A percentile compares a stretch with the other conserved stretches of the same genome.
phyloP scores from a whole-genome alignment of 2,113 vertebrate species.

The Oncorhynchus gorbuscha region DNA sequence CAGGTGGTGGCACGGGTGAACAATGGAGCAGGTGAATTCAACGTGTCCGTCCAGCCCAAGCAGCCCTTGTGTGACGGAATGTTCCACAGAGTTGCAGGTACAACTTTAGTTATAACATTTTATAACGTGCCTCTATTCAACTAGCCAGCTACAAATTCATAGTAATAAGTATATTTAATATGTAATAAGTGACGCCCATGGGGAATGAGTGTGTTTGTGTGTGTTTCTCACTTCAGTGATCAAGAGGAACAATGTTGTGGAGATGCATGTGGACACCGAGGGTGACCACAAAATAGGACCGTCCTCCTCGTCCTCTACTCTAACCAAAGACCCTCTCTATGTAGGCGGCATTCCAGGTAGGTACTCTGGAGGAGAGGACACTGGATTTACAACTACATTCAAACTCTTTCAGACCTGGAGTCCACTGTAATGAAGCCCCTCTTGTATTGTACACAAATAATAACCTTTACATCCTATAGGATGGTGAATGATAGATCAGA shows the following conservation, averaged over 20 bases:
- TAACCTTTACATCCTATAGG: too few relatives aligned
- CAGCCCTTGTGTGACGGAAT: constrained; percentile 82
- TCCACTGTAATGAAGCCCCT: too few relatives aligned
- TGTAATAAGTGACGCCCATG: not conserved
- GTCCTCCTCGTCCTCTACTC: constrained; percentile 38
- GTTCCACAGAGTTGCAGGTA: constrained; percentile 90
- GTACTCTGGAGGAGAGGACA: constrained; percentile 3
- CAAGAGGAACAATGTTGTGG: constrained; percentile 75
- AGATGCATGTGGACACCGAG: constrained; percentile 80
- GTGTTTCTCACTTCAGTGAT: constrained; percentile 71
- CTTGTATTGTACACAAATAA: too few relatives aligned
- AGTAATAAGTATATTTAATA: not conserved
- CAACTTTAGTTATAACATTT: not conserved
- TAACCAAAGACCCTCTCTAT: constrained; percentile 74
- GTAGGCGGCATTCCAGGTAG: constrained; percentile 88
- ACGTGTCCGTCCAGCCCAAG: constrained; percentile 77
- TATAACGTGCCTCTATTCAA: not conserved
- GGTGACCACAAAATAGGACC: constrained; percentile 75
- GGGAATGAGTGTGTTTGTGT: not conserved
- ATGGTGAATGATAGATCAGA: too few relatives aligned
- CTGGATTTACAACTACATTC: too few relatives aligned
- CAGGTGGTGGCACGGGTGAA: constrained; percentile 83
- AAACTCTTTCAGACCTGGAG: too few relatives aligned
- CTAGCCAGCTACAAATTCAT: not conserved
- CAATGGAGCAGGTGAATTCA: constrained; percentile 77